Evolutionary conservation across 1,140 invertebrate genomes (phyloP), one percentile per base, ranked within the genome.

Genomic region (Drosophila nigrodunni): DNA sequence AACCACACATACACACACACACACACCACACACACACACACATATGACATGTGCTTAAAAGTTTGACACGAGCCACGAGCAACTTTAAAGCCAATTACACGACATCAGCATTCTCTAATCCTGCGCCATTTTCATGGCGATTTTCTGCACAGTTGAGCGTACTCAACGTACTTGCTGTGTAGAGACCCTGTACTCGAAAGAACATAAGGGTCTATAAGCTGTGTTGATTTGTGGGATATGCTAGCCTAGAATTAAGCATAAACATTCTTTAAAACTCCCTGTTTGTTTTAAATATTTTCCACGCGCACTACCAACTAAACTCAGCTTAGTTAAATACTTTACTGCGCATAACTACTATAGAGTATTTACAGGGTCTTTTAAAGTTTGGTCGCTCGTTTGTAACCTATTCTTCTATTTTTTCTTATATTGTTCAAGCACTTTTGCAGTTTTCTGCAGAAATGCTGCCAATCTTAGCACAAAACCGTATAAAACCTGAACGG

Each of bases 11-110:
- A 60, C 30, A 34, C 57, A 30, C 39, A 57, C 68, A 55, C 41
- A 66, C 30, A 35, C 39, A 62, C 67, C 66, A 7, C n/a, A 34
- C 60, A 65, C 69, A 41, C 55, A 47, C 61, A 25, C 65, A 50
- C 59, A 70, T 46, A 61, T 68, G 71, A 69, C 57, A 74, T 68
- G 71, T 70, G 34, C 66, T 74, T 74, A 61, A 78, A 57, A 82
- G 46, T 77, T 47, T 68, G 69, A 76, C 66, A 73, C 50, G 30
- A 66, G 2, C 75, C 46, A 44, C 44, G 44, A 47, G 65, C 54
- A 79, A 77, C 66, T 88, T 82, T 80, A 82, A 88, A 83, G 80
- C 65, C 83, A 87, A 87, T 82, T 88, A 80, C 49, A 37, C 15
- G 54, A 44, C 25, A 71, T 55, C 50, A 60, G 66, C 44, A 21